These are phyloP conservation scores for Patella vulgata DNA, from an alignment of 1,140 invertebrate species.

Conservation along the genomic window DNA sequence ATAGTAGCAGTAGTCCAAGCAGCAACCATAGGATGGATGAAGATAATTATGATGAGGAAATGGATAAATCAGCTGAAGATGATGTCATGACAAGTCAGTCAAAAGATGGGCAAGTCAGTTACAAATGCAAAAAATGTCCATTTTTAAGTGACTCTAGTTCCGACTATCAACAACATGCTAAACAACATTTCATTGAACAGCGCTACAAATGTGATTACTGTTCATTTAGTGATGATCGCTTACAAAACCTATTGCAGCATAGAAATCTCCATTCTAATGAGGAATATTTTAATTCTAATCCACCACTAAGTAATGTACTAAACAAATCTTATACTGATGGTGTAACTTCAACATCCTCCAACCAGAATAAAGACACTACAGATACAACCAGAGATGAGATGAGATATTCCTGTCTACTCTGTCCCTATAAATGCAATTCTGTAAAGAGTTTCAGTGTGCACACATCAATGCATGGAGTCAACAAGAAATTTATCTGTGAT, in stretches of 20 bases:
- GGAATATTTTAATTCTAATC: constrained; percentile 32
- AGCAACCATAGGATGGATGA: constrained; percentile 5
- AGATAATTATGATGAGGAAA: constrained; percentile 4
- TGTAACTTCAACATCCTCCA: too few species aligned
- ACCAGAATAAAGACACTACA: not conserved
- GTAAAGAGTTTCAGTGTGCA: constrained; percentile 52
- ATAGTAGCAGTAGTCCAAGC: constrained; percentile 32
- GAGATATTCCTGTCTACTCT: constrained; percentile 42
- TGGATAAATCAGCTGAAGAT: constrained; percentile 27
- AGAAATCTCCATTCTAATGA: constrained; percentile 40
- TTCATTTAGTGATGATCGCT: constrained; percentile 42
- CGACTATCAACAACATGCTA: constrained; percentile 42
- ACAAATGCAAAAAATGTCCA: constrained; percentile 46
- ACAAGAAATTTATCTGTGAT: constrained; percentile 56
- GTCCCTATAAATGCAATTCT: constrained; percentile 54
- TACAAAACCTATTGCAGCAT: constrained; percentile 43
- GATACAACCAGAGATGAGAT: constrained; percentile 28
- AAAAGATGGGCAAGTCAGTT: constrained; percentile 36
- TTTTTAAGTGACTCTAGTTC: constrained; percentile 40
- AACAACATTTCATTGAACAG: constrained; percentile 37
- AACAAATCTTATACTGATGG: constrained; percentile 6
- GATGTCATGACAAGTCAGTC: constrained; percentile 36
- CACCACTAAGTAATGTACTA: constrained; percentile 27
- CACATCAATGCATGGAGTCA: constrained; percentile 51
- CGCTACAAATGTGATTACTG: constrained; percentile 53